phyloP scores from a whole-genome alignment of 1,140 invertebrate genomes.

The Heliconius melpomene region DNA sequence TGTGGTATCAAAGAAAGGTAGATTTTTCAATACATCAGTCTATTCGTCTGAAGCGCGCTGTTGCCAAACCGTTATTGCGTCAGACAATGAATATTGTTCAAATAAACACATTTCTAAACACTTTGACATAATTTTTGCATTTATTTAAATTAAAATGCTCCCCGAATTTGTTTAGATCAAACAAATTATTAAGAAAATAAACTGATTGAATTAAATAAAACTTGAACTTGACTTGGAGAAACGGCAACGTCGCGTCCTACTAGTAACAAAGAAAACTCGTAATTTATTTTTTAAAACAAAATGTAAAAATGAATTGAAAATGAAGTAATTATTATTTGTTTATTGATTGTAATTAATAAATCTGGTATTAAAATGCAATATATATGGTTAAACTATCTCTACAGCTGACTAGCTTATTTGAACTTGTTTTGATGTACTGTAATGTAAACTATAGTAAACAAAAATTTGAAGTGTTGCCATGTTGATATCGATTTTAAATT shows the following conservation, averaged over 20 bases:
- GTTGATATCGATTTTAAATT: constrained; percentile 21
- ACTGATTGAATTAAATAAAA: background rate
- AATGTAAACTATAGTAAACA: constrained; percentile 62
- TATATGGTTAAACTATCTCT: background rate
- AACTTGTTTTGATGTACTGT: constrained; percentile 55
- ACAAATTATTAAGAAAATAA: background rate
- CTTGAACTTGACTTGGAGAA: constrained; percentile 37
- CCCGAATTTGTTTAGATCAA: background rate
- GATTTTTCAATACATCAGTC: constrained; percentile 63
- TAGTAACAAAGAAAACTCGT: constrained; percentile 53
- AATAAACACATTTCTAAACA: constrained; percentile 73
- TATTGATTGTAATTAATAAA: background rate
- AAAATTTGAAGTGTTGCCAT: constrained; percentile 47
- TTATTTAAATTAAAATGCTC: constrained; percentile 19
- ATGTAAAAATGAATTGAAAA: background rate
- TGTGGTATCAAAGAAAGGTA: background rate
- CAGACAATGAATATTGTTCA: constrained; percentile 72
- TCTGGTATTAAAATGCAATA: constrained; percentile 1
- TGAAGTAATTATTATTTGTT: background rate
- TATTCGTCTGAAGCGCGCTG: constrained; percentile 67
- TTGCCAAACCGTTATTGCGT: constrained; percentile 78
- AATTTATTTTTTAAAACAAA: constrained; percentile 11
- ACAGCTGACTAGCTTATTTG: constrained; percentile 42
- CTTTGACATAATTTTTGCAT: constrained; percentile 64
- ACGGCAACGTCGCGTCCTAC: constrained; percentile 72